Base-by-base conservation (phyloP, 2,888 invertebrate genomes). In the Parthenolecanium corni region DNA sequence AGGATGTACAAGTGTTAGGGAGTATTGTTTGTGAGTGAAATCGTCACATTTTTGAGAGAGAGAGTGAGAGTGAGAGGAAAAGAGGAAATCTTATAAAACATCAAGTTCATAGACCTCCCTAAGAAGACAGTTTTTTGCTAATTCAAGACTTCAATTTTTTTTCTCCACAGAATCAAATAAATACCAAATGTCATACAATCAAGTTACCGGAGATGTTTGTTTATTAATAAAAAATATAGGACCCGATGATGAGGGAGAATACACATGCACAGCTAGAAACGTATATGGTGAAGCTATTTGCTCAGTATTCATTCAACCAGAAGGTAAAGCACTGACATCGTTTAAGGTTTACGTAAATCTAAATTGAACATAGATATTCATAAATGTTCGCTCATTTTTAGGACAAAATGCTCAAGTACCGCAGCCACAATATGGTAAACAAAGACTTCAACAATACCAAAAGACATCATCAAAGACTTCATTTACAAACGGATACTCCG, bases 231-330 rank as follows among this genome's bases (percentile, higher is more conserved):
- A 89, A 74, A 86, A 90, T 73, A 91, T 95, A 70, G 93, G 93
- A 66, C 91, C 92, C 64, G 94, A 93, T 57, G 94, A 95, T 75
- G 92, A 93, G 74, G 95, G 94, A 69, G 94, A 95, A 77, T 95
- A 95, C 75, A 92, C 92, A 1, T 93, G 94, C 75, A 89, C 88
- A 65, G 94, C 94, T 52, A 85, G 89, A 70, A 95, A 95, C 76
- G 89, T 90, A 73, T 92, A 91, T 71, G 97, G 98, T 65, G 94
- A 95, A 76, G 93, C 95, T 47, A 90, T 95, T 71, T 94, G 93
- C 76, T 92, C 92, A 65, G 92, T 93, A 58, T 91, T 86, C 74
- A 93, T 93, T 69, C 90, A 92, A 73, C 91, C 92, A 3, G 92
- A 93, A 75, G 89, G 89, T 68, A 21, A 52, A 51, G 38, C 49